phyloP scores from a whole-genome alignment of 2,797 vertebrate genomes.

The Dermochelys coriacea region DNA sequence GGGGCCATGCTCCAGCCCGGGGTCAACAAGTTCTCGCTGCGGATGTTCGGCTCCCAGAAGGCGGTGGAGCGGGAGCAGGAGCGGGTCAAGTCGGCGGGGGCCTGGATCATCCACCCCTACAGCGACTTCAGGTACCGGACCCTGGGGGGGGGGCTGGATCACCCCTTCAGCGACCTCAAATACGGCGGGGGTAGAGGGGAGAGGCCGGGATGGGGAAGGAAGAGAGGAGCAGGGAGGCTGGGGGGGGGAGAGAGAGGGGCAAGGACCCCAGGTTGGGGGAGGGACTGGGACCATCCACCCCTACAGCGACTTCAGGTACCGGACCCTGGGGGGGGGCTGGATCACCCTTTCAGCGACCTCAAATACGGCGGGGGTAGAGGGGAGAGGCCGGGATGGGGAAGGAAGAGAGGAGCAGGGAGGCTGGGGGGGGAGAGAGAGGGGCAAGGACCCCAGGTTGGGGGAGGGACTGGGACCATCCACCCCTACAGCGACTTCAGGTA shows the following conservation, averaged over 20 bases:
- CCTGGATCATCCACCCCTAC: slow-evolving; percentile 99
- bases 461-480: slow-evolving; percentile 89
- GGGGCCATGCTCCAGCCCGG: slow-evolving; percentile 96
- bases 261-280: too few species aligned
- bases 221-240: too few species aligned
- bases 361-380: not conserved
- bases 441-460: not conserved
- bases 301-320: slow-evolving; percentile 98
- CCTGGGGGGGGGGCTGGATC: not conserved
- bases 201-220: too few species aligned
- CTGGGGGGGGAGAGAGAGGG: too few species aligned
- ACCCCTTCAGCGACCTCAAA: too few species aligned
- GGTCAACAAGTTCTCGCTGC: slow-evolving; percentile 98
- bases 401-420: too few species aligned
- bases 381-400: too few species aligned
- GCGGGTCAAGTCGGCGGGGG: slow-evolving; percentile 96
- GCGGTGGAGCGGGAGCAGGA: slow-evolving; percentile 96
- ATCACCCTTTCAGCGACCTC: too few species aligned
- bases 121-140: slow-evolving; percentile 94
- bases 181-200: too few species aligned
- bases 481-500: slow-evolving; percentile 99
- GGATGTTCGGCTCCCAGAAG: slow-evolving; percentile 99
- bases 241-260: too few species aligned
- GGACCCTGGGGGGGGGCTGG: not conserved
- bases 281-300: slow-evolving; percentile 99